A percentile compares a stretch with the other conserved stretches of the same genome.
Evolutionary conservation across 2,113 vertebrate species (phyloP).

Genomic region (Embiotoca jacksoni): DNA sequence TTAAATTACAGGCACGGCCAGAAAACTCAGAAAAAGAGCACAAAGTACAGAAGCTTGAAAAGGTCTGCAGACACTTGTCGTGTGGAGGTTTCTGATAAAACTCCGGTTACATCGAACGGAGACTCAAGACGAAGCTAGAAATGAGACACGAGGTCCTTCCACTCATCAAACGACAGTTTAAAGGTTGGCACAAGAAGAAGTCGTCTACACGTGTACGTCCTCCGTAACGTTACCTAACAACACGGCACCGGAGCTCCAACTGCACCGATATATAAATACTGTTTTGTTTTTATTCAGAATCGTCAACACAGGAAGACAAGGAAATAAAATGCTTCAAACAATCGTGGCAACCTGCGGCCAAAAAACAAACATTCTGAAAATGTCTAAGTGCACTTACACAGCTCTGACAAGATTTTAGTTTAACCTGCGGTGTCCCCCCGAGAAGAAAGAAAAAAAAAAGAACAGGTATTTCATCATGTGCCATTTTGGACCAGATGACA

Average conservation of each 20-base stretch:
- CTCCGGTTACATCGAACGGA: background rate
- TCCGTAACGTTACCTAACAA: slow-evolving; percentile 20
- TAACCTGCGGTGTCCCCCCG: slow-evolving; percentile 36
- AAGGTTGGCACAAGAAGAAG: slow-evolving; percentile 52
- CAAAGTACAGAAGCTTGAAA: no score
- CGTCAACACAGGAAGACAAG: slow-evolving; percentile 79
- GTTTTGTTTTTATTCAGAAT: slow-evolving; percentile 68
- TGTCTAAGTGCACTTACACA: slow-evolving; percentile 87
- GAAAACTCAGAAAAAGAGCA: no score
- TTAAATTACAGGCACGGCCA: no score
- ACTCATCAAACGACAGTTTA: slow-evolving; percentile 14
- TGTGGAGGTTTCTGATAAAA: slow-evolving; percentile 7
- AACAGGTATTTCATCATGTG: slow-evolving; percentile 30
- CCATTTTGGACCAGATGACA: slow-evolving; percentile 45
- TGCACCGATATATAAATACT: slow-evolving; percentile 72
- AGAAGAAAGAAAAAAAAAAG: slow-evolving; percentile 11
- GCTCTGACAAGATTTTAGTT: slow-evolving; percentile 73
- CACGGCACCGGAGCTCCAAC: slow-evolving; percentile 25
- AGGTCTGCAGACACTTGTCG: no score
- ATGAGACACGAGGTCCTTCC: slow-evolving; percentile 22
- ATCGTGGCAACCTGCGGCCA: slow-evolving; percentile 69
- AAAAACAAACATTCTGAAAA: slow-evolving; percentile 81
- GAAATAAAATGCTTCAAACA: slow-evolving; percentile 72
- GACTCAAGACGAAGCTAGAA: slow-evolving; percentile 13
- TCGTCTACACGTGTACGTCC: slow-evolving; percentile 31